Evolutionary conservation across 2,888 invertebrate genomes (phyloP).

Genomic region (Callimorpha dominula): DNA sequence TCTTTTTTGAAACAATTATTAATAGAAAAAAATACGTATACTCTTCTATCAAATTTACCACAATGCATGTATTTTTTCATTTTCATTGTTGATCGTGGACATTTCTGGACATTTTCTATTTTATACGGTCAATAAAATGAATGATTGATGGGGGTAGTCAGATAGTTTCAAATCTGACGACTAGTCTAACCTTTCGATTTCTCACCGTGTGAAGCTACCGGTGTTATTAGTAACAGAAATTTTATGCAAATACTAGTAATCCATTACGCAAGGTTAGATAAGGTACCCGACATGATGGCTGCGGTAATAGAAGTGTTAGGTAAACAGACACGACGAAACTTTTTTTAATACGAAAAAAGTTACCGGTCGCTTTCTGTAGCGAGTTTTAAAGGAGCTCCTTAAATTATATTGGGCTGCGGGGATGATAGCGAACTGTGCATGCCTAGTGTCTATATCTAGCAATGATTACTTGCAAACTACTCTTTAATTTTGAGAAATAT

Average conservation of each 20-base stretch:
- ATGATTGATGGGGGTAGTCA: neutral
- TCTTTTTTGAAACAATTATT: neutral
- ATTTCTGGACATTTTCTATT: neutral
- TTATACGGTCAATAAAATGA: neutral
- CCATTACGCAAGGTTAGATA: slow-evolving; percentile 12
- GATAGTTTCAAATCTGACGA: neutral
- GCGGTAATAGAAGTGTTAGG: slow-evolving; percentile 1
- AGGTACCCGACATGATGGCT: neutral
- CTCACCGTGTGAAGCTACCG: slow-evolving; percentile 9
- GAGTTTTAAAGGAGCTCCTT: neutral
- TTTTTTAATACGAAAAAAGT: slow-evolving; percentile 52
- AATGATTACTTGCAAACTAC: too few relatives aligned
- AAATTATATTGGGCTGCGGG: neutral
- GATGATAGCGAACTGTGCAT: neutral
- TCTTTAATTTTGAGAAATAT: too few relatives aligned
- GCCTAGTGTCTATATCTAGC: neutral
- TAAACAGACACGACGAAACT: slow-evolving; percentile 36
- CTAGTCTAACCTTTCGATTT: slow-evolving; percentile 15
- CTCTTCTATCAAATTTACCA: neutral
- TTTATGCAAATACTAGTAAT: slow-evolving; percentile 1
- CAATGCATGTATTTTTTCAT: neutral
- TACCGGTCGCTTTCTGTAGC: slow-evolving; percentile 17
- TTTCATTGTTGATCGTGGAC: neutral
- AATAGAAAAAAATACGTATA: neutral
- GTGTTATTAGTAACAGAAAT: slow-evolving; percentile 1